A percentile compares a stretch with the other conserved stretches of the same genome.
Evolutionary conservation across 2,797 vertebrate genomes (phyloP).

Genomic region (Tokudaia muenninki): DNA sequence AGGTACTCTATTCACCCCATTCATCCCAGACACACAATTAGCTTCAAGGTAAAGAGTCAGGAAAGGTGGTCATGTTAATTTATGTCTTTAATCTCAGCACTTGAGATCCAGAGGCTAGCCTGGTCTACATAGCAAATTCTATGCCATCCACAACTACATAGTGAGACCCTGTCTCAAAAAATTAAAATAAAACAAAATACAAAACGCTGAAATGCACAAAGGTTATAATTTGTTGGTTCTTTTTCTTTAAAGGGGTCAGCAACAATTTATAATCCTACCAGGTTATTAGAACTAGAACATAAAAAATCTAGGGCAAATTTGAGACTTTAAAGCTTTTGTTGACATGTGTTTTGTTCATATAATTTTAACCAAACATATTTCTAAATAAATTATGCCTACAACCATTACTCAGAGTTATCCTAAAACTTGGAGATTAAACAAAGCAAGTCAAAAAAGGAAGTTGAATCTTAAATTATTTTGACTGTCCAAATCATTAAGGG

Average conservation of each 20-base stretch:
- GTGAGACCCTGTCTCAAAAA: neutral
- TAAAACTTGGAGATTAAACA: conserved; percentile 55
- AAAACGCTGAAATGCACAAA: conserved; percentile 27
- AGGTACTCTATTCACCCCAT: neutral
- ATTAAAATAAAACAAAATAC: neutral
- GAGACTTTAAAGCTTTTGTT: conserved; percentile 8
- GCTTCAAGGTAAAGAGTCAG: conserved; percentile 35
- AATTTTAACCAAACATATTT: conserved; percentile 26
- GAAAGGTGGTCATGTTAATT: neutral
- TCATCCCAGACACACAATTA: neutral
- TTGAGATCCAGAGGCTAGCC: neutral
- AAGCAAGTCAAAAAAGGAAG: conserved; percentile 28
- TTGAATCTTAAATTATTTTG: conserved; percentile 51
- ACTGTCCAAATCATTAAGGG: neutral
- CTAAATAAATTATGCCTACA: conserved; percentile 63
- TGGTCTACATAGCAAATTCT: neutral
- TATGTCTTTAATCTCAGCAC: neutral
- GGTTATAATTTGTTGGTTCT: neutral
- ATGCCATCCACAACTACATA: neutral
- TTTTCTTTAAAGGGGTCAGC: conserved; percentile 48
- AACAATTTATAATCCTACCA: conserved; percentile 8
- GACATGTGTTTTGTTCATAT: neutral
- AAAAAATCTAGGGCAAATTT: conserved; percentile 35
- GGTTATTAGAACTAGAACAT: conserved; percentile 5
- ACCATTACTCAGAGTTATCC: conserved; percentile 9